Evolutionary conservation across 2,113 vertebrate species (phyloP).

Genomic region (Epinephelus moara): DNA sequence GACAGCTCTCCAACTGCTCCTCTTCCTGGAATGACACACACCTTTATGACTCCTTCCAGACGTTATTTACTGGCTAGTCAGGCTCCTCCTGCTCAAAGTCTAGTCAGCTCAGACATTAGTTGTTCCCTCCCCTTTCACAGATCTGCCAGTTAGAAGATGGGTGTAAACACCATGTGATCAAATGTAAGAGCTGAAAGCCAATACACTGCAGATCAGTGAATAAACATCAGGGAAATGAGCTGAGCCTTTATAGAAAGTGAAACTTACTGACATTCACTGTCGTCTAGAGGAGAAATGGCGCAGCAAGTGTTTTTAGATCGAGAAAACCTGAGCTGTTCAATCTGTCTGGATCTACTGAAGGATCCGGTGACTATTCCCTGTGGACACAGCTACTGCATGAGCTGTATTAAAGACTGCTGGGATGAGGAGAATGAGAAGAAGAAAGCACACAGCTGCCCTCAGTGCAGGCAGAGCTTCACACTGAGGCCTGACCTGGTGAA

Average conservation of each 20-base stretch:
- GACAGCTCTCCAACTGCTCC: background rate
- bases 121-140: background rate
- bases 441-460: conserved; percentile 22
- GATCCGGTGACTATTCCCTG: conserved; percentile 41
- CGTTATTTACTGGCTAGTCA: background rate
- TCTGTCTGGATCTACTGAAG: background rate
- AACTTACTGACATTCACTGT: conserved; percentile 3
- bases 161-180: background rate
- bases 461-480: conserved; percentile 29
- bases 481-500: conserved; percentile 31
- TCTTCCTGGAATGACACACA: background rate
- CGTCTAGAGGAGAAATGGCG: background rate
- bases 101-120: background rate
- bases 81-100: background rate
- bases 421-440: background rate
- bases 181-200: too few relatives aligned
- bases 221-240: background rate
- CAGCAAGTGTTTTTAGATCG: background rate
- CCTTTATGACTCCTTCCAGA: too few relatives aligned
- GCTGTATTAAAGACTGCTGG: conserved; percentile 27
- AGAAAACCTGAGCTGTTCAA: conserved; percentile 13
- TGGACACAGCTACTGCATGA: conserved; percentile 21
- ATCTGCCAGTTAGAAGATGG: background rate
- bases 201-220: background rate
- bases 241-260: conserved; percentile 2